Conservation (phyloP, 2,797 vertebrate species). For the Eutrigla gurnardus region DNA sequence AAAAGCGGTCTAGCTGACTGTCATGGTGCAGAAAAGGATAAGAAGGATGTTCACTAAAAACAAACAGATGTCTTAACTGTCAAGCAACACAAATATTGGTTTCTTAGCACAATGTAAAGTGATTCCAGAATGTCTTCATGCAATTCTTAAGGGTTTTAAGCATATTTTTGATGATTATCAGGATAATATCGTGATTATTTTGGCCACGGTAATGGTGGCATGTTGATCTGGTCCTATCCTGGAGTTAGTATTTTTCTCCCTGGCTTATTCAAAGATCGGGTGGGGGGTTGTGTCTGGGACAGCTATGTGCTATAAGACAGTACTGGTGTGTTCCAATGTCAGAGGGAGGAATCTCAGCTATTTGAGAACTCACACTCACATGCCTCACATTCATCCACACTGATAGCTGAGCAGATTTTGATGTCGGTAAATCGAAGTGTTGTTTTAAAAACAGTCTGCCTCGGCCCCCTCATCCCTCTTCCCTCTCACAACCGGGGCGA, state of each 20-base stretch:
- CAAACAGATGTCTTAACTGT: too few relatives aligned
- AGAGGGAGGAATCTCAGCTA: slow-evolving; percentile 39
- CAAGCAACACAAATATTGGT: too few relatives aligned
- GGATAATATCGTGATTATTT: too few relatives aligned
- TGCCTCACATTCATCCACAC: slow-evolving; percentile 19
- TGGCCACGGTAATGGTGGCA: too few relatives aligned
- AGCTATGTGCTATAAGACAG: not conserved
- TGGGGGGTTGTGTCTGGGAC: not conserved
- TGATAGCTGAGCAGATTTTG: slow-evolving; percentile 35
- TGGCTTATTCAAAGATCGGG: not conserved
- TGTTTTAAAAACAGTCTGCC: slow-evolving; percentile 55
- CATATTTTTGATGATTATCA: too few relatives aligned
- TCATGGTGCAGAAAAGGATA: too few relatives aligned
- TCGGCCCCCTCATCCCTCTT: slow-evolving; percentile 6
- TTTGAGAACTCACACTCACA: slow-evolving; percentile 39
- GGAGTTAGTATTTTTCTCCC: not conserved
- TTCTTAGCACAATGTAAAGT: too few relatives aligned
- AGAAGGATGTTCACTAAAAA: too few relatives aligned
- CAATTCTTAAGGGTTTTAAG: too few relatives aligned
- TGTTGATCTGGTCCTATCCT: too few relatives aligned
- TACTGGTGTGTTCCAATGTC: slow-evolving; percentile 1
- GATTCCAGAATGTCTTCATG: too few relatives aligned
- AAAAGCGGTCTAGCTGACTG: too few relatives aligned
- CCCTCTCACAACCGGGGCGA: slow-evolving; percentile 26
- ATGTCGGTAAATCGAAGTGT: slow-evolving; percentile 42